phyloP scores from a whole-genome alignment of 1,140 invertebrate genomes.

The Wiebesia pumilae region DNA sequence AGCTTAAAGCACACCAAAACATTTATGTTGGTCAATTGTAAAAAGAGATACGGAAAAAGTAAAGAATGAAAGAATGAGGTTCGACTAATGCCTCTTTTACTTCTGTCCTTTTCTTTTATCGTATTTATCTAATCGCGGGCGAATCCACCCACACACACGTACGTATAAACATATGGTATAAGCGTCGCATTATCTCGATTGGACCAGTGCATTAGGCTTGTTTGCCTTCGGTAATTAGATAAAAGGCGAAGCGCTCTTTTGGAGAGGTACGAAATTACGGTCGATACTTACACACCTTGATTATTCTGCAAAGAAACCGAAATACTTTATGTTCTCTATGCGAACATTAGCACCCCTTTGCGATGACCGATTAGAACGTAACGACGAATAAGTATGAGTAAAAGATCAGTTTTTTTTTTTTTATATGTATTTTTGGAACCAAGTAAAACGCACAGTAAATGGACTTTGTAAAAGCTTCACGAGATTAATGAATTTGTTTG shows the following conservation, averaged over 20 bases:
- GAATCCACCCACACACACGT: no score
- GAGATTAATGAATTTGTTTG: no score
- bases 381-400: background rate
- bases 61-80: no score
- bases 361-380: background rate
- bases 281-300: background rate
- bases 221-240: constrained; percentile 7
- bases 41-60: no score
- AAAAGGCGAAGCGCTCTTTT: background rate
- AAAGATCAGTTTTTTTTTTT: no score
- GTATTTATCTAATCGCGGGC: no score
- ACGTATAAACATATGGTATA: background rate
- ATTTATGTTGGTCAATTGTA: no score
- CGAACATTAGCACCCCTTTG: background rate
- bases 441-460: background rate
- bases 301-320: background rate
- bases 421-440: background rate
- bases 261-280: background rate
- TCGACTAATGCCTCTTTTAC: no score
- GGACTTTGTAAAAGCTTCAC: background rate
- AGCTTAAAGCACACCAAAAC: no score
- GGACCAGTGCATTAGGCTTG: background rate
- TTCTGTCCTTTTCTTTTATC: no score
- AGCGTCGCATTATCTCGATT: background rate
- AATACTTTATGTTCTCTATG: background rate